Percentiles rank a stretch among this genome's conserved stretches.
phyloP scores from a whole-genome alignment of 2,888 invertebrate species.

The Troides aeacus region DNA sequence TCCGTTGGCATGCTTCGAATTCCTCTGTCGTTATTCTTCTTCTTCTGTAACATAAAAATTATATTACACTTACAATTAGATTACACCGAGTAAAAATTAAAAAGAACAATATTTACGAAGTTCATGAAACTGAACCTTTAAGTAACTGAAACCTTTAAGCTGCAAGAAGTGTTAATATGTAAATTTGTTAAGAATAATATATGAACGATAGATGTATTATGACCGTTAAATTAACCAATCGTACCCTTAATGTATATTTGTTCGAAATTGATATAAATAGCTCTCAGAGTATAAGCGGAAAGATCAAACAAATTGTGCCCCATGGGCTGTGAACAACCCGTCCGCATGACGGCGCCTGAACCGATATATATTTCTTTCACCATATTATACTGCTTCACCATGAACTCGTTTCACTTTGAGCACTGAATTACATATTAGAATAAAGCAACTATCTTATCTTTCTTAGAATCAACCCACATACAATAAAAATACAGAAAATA shows the following conservation, averaged over 20 bases:
- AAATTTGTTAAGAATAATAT: no score
- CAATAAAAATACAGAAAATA: no score
- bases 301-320: slow-evolving; percentile 79
- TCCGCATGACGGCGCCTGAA: slow-evolving; percentile 69
- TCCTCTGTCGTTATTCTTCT: slow-evolving; percentile 41
- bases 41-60: slow-evolving; percentile 62
- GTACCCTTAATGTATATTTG: slow-evolving; percentile 63
- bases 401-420: slow-evolving; percentile 35
- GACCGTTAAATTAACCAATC: background rate
- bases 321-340: slow-evolving; percentile 68
- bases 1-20: slow-evolving; percentile 62
- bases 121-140: background rate
- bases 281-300: slow-evolving; percentile 60
- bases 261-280: slow-evolving; percentile 65
- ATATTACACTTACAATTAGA: no score
- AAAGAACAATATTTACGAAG: background rate
- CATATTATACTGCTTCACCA: slow-evolving; percentile 39
- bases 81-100: slow-evolving; percentile 1
- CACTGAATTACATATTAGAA: slow-evolving; percentile 1
- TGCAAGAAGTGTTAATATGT: background rate
- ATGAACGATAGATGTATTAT: background rate
- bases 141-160: background rate
- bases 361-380: slow-evolving; percentile 40
- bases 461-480: no score
- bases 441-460: background rate